Conservation (phyloP, 2,797 vertebrate genomes). For the Sebastes ruberrimus region DNA sequence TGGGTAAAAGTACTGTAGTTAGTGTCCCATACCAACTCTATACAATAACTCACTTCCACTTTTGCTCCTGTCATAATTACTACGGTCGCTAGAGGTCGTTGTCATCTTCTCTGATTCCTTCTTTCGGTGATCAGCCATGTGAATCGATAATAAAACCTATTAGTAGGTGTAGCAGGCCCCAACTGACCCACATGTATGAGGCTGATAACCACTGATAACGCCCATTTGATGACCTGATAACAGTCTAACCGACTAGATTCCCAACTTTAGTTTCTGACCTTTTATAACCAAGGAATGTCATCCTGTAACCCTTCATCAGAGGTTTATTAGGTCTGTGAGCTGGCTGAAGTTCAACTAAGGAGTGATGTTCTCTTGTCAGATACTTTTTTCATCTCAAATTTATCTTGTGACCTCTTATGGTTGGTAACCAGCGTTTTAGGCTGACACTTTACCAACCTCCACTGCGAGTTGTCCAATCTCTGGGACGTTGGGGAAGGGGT, state of each 20-base stretch:
- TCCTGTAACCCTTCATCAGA: not conserved
- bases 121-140: too few species aligned
- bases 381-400: not conserved
- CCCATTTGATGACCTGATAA: not conserved
- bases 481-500: constrained; percentile 44
- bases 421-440: not conserved
- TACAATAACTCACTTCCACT: too few species aligned
- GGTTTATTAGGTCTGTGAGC: not conserved
- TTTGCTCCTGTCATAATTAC: too few species aligned
- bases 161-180: too few species aligned
- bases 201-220: not conserved
- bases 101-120: too few species aligned
- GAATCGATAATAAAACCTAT: too few species aligned
- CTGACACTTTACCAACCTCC: constrained; percentile 70
- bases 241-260: not conserved
- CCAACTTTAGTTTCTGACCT: not conserved
- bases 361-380: not conserved
- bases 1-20: too few species aligned
- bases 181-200: not conserved
- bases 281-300: not conserved
- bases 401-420: not conserved
- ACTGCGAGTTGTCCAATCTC: constrained; percentile 59
- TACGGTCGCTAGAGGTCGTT: too few species aligned
- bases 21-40: too few species aligned
- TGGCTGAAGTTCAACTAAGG: not conserved